Conservation (phyloP, 2,888 invertebrate species). For the Noctua comes region DNA sequence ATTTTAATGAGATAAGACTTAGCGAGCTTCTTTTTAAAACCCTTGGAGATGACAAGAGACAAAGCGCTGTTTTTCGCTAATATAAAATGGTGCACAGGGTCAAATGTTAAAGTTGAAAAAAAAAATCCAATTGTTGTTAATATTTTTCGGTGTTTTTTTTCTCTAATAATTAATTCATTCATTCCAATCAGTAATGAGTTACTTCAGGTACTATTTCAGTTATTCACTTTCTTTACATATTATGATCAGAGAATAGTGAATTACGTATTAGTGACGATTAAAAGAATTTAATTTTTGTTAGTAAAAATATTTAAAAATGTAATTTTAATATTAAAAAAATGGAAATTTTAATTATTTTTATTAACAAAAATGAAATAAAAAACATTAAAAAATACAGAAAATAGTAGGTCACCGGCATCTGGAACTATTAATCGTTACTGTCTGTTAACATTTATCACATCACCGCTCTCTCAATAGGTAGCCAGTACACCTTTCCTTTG, state of each 20-base stretch:
- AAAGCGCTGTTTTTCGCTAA: constrained; percentile 25
- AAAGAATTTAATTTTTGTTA: too few species aligned
- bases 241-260: too few species aligned
- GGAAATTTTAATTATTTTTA: too few species aligned
- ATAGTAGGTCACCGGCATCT: too few species aligned
- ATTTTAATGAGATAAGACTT: constrained; percentile 50
- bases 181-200: not conserved
- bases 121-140: not conserved
- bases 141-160: not conserved
- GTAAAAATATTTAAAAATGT: too few species aligned
- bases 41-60: constrained; percentile 24
- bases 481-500: constrained; percentile 19
- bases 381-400: too few species aligned
- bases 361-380: too few species aligned
- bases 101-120: not conserved
- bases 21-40: constrained; percentile 40
- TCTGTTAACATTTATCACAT: not conserved
- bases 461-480: not conserved
- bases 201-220: not conserved
- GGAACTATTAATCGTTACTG: not conserved
- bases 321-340: too few species aligned
- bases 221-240: too few species aligned
- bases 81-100: constrained; percentile 13
- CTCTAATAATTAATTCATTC: not conserved
- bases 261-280: too few species aligned